Conservation (phyloP, 2,797 vertebrate genomes). For the Manis pentadactyla region DNA sequence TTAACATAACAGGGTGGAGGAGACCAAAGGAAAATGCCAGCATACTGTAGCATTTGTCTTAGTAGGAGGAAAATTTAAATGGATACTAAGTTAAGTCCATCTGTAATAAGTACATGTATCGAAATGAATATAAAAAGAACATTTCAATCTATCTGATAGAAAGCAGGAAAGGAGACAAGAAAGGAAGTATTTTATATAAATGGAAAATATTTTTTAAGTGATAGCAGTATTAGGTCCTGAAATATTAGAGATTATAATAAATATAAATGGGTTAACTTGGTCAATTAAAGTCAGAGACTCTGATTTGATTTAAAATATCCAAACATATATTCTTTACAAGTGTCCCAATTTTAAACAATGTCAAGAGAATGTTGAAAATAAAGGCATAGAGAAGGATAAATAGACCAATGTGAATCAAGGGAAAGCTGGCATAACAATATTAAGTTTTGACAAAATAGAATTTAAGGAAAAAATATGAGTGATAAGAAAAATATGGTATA, state of each 20-base stretch:
- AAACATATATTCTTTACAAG: background rate
- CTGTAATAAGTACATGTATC: background rate
- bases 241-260: background rate
- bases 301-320: conserved; percentile 22
- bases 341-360: background rate
- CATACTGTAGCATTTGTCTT: background rate
- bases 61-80: conserved; percentile 5
- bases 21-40: background rate
- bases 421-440: background rate
- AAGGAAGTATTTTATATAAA: conserved; percentile 16
- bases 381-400: background rate
- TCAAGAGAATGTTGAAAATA: background rate
- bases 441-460: conserved; percentile 17
- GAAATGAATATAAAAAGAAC: background rate
- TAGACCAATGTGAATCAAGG: background rate
- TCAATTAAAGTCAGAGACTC: background rate
- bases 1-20: background rate
- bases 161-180: background rate
- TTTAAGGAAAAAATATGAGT: background rate
- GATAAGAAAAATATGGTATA: background rate
- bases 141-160: background rate
- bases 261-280: background rate
- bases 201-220: background rate
- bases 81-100: background rate
- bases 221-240: background rate